Evolutionary conservation across 2,797 vertebrate genomes (phyloP), one percentile per base, ranked within the genome.

Genomic region (Hozukius guyotensis): DNA sequence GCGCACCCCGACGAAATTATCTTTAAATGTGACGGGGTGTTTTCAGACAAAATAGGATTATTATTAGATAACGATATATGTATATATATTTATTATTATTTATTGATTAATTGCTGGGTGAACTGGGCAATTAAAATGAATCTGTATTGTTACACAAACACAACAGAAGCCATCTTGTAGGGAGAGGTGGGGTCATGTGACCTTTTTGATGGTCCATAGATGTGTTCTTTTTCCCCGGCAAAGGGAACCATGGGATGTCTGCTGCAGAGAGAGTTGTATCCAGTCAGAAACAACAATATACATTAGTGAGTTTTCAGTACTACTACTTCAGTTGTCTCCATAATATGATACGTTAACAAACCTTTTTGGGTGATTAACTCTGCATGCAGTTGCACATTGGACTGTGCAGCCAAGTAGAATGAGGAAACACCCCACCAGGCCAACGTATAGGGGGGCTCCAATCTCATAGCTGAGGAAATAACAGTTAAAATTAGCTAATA

Each of bases 341-440:
- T 42, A 42, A 16, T 49, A 49, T 49, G 46, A 20, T 20, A 9
- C 8, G 18, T 49, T 20, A 59, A 75, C 57, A 55, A 60, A 91
- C 85, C 82, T 87, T 18, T 80, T 14, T 20, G 34, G 38, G 3
- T 36, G 52, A 2, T 61, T 27, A 56, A 20, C 56, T 66, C 61
- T 85, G 56, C 56, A 68, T 34, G 76, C 32, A 18, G 81, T 83
- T 11, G 49, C 67, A 20, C 29, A 78, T 29, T 87, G 81, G 62
- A 75, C 2, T 6, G 66, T 36, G 5, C 64, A 81, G 25, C 89
- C 83, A 2, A 82, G 34, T 2, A 84, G 36, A 49, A 88, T 79
- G 62, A 91, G 67, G 36, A 84, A 55, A 68, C 68, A 60, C 5
- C 72, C 84, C 42, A 74, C 85, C 66, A 91, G 78, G 62, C 87